Base-by-base conservation (phyloP, 1,140 invertebrate species). In the Drosophila arizonae region DNA sequence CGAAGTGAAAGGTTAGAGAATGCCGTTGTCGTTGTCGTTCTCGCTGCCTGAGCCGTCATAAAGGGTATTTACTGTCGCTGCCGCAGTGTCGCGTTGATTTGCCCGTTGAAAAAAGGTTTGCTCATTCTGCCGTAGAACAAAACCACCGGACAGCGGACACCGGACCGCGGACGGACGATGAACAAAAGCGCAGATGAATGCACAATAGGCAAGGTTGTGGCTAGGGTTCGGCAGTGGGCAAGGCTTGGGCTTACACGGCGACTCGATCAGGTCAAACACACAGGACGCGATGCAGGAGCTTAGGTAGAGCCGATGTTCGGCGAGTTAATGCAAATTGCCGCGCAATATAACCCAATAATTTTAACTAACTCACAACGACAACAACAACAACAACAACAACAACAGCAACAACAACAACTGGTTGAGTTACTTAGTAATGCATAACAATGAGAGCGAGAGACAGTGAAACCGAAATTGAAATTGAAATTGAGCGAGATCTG, bases 271-370 rank as follows among this genome's bases (percentile, higher is more conserved):
- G 81, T 75, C 28, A 17, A 17, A 28, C 79, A 56, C 43, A 15
- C 39, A 15, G 39, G 8, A 4, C 15, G 33, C 33, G 8, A 45
- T 6, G 13, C 13, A 26, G 15, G 26, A 11, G 21, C 3, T n/a
- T 57, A 76, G 72, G 63, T 76, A 76, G 56, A 15, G 13, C 9
- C 13, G 21, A 8, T 8, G 15, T 51, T 48, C 51, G 46, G 69
- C 84, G 85, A 88, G 84, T 88, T 89, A 90, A 89, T 90, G 85
- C 85, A 89, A 89, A 89, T 89, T 86, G 86, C 68, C 76, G 81
- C 86, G 85, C 85, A 89, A 89, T 89, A 89, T 89, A 89, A 89
- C 85, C 85, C 85, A 89, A 89, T 89, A 86, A 89, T 89, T 89
- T 89, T 36, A 89, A 88, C 79, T 84, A 88, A 72, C 76, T 80